Base-by-base conservation (phyloP, 2,888 invertebrate genomes). In the Shargacucullia verbasci region DNA sequence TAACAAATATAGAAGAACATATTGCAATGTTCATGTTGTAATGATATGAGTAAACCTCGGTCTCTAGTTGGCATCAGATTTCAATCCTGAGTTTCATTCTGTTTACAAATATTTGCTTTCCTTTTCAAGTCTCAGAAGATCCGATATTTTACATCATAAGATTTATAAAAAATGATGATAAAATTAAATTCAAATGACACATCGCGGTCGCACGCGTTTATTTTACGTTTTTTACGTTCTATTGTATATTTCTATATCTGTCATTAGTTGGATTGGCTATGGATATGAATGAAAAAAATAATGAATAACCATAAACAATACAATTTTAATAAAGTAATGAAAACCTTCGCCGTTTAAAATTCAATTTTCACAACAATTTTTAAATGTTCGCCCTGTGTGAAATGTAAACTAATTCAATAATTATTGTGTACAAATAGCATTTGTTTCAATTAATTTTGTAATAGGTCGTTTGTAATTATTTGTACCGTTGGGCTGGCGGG, bases 401-500 rank as follows among this genome's bases (percentile, higher is more conserved):
- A 73, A 76, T 76, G 65, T 70, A 74, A 71, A 58, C 43, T 45
- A 31, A 13, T 38, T n/a, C 10, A 12, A 0, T 56, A 15, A 41
- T 49, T 49, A 34, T 10, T 39, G 10, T 45, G 25, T 10, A 27
- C 7, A 44, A 25, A 40, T 40, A 25, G n/a, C 55, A 27, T 15
- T 20, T 8, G 13, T 41, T 38, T 12, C n/a, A 45, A 57, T 62
- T 14, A 15, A 39, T 52, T 48, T 1, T 13, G 15, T 15, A 2
- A 35, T 52, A 45, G 20, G 14, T 45, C 11, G 5, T 12, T 49
- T 12, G 12, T 13, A 29, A 11, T 9, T 35, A 38, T 0, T 15
- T 15, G 10, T n/a, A 49, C 37, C 15, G 47, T 38, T 29, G 37
- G 44, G 70, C 78, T 80, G 81, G 84, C 84, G 70, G 76, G 69